A percentile compares a stretch with the other conserved stretches of the same genome.
Conservation (phyloP, 2,797 vertebrate genomes). For the Sebastes baramenuke region DNA sequence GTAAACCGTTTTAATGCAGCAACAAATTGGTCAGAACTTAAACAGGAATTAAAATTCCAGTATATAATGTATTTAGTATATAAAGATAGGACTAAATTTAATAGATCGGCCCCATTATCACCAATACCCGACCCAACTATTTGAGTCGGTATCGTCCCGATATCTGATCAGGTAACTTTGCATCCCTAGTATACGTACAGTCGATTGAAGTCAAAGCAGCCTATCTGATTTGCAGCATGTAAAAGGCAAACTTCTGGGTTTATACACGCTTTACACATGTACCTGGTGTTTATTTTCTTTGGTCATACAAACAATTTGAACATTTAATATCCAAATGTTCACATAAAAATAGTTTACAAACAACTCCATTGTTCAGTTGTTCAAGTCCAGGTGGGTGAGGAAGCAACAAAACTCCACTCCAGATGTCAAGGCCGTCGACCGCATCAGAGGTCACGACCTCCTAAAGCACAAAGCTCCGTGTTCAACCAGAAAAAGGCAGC, state of each 20-base stretch:
- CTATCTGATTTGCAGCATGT: neutral
- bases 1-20: no score
- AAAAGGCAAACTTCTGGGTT: neutral
- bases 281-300: neutral
- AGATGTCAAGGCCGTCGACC: neutral
- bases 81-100: no score
- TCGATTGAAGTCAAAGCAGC: neutral
- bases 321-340: neutral
- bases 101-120: no score
- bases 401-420: neutral
- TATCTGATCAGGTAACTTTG: rapidly evolving
- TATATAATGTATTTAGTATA: no score
- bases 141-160: no score
- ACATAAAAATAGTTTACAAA: neutral
- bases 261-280: neutral
- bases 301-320: neutral
- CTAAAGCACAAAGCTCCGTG: neutral
- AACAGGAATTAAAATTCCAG: no score
- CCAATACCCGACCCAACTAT: no score
- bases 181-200: neutral
- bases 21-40: no score
- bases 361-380: neutral
- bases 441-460: neutral
- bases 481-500: neutral
- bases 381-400: neutral